phyloP scores from a whole-genome alignment of 2,888 invertebrate genomes.

The Zele albiditarsus region DNA sequence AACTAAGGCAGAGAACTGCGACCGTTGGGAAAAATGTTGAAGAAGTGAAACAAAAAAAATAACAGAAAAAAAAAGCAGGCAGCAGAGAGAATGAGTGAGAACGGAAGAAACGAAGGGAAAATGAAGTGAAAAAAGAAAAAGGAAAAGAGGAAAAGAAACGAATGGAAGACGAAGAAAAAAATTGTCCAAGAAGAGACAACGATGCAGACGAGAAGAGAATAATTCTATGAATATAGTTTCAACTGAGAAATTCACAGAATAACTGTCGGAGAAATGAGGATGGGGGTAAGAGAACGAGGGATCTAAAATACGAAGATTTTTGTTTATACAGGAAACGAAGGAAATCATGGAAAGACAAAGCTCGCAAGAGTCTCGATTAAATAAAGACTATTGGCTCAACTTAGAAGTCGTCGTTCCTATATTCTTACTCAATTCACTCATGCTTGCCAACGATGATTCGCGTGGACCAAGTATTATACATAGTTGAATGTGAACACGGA shows the following conservation, averaged over 20 bases:
- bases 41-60: constrained; percentile 26
- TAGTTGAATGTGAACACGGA: constrained; percentile 20
- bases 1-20: constrained; percentile 24
- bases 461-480: not conserved
- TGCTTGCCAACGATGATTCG: constrained; percentile 1
- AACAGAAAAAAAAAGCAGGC: not conserved
- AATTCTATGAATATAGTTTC: constrained; percentile 33
- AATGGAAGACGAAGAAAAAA: constrained; percentile 8
- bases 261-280: constrained; percentile 20
- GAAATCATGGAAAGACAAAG: constrained; percentile 42
- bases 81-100: constrained; percentile 3
- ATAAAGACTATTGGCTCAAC: constrained; percentile 45
- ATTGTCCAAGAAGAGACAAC: not conserved
- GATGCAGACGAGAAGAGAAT: constrained; percentile 34
- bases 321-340: constrained; percentile 41
- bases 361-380: constrained; percentile 34
- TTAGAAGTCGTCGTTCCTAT: constrained; percentile 6
- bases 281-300: not conserved
- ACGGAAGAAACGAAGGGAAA: constrained; percentile 24
- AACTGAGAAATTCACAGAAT: constrained; percentile 33
- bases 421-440: not conserved
- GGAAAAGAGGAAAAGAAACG: constrained; percentile 1
- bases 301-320: constrained; percentile 17
- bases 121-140: constrained; percentile 20
- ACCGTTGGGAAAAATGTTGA: constrained; percentile 36